phyloP scores from a whole-genome alignment of 1,140 invertebrate genomes.

The Apis mellifera region DNA sequence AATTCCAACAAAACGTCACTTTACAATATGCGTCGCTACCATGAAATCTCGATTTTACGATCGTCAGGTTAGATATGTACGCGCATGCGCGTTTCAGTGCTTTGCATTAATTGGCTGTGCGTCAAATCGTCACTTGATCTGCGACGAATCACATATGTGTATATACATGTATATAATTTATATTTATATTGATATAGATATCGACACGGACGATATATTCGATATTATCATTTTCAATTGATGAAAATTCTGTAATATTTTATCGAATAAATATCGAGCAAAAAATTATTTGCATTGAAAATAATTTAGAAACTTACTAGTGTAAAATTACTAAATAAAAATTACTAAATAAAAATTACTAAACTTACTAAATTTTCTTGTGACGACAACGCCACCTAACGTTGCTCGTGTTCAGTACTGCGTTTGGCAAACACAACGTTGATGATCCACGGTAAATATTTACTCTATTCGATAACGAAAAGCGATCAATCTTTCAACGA shows the following conservation, averaged over 20 bases:
- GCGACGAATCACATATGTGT: background rate
- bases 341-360: too few relatives aligned
- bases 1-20: background rate
- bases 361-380: background rate
- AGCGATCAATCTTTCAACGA: background rate
- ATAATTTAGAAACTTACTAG: background rate
- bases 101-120: slow-evolving; percentile 5
- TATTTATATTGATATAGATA: background rate
- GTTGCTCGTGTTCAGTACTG: background rate
- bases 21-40: too few relatives aligned
- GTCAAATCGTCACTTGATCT: background rate
- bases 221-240: background rate
- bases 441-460: slow-evolving; percentile 8
- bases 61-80: background rate
- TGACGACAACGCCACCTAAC: background rate
- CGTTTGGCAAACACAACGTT: background rate
- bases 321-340: too few relatives aligned
- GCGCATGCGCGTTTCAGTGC: background rate
- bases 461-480: background rate
- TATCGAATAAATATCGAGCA: background rate
- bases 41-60: slow-evolving; percentile 23
- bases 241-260: background rate
- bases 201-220: background rate
- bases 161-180: too few relatives aligned
- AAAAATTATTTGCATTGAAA: background rate